phyloP scores from a whole-genome alignment of 2,797 vertebrate species.

The Margarornis squamiger region DNA sequence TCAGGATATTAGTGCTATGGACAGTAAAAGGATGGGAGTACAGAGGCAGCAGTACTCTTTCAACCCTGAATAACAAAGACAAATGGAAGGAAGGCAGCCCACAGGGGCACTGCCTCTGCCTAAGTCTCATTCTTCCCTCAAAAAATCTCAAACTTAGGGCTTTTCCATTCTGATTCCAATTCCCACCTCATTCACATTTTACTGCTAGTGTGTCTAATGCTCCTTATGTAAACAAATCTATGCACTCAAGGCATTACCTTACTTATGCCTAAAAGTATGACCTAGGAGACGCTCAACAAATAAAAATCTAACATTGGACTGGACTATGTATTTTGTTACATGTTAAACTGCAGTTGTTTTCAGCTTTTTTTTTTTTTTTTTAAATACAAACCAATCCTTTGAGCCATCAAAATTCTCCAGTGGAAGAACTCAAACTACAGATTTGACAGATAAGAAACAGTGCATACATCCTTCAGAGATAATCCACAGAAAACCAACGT shows the following conservation, averaged over 20 bases:
- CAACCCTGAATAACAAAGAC: background rate
- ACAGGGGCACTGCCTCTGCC: background rate
- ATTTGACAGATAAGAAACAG: background rate
- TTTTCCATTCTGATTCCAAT: background rate
- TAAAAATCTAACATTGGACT: background rate
- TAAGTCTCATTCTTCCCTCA: background rate
- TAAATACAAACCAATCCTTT: background rate
- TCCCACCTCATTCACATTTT: background rate
- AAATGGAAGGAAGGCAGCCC: background rate
- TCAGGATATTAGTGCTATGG: background rate
- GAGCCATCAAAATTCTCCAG: background rate
- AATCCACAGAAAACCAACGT: background rate
- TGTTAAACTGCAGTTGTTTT: background rate
- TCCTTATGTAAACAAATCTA: background rate
- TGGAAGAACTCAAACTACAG: background rate
- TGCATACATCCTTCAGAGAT: background rate
- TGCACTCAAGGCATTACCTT: background rate
- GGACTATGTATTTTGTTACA: background rate
- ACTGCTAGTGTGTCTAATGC: background rate
- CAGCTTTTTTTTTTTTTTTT: background rate
- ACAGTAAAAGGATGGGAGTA: background rate
- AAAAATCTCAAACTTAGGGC: background rate
- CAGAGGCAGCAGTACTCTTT: background rate
- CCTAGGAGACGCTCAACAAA: background rate
- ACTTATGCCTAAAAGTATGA: background rate